phyloP scores from a whole-genome alignment of 2,888 invertebrate species.

The Tinea trinotella region DNA sequence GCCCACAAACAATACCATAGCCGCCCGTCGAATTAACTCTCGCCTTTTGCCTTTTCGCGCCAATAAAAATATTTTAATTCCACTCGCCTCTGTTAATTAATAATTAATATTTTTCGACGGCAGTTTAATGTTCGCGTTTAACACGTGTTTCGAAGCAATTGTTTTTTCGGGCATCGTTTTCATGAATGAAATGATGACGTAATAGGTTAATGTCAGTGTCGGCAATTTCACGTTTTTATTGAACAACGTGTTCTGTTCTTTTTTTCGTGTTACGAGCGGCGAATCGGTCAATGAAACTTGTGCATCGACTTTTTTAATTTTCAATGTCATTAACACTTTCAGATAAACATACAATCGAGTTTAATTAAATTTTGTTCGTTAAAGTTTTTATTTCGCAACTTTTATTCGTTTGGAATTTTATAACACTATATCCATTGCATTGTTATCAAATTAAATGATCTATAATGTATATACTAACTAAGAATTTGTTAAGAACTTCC shows the following conservation, averaged over 20 bases:
- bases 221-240: conserved; percentile 70
- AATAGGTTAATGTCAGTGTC: conserved; percentile 69
- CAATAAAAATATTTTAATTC: conserved; percentile 72
- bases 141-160: conserved; percentile 65
- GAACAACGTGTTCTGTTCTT: conserved; percentile 54
- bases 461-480: too few relatives aligned
- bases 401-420: not conserved
- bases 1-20: conserved; percentile 69
- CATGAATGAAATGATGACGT: conserved; percentile 71
- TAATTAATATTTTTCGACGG: conserved; percentile 70
- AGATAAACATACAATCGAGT: not conserved
- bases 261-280: conserved; percentile 49
- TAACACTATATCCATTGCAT: too few relatives aligned
- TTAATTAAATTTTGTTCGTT: not conserved
- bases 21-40: conserved; percentile 67
- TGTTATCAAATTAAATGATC: too few relatives aligned
- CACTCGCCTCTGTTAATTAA: conserved; percentile 60
- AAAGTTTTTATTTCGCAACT: not conserved
- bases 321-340: conserved; percentile 72
- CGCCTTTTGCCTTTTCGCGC: conserved; percentile 64
- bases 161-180: conserved; percentile 62
- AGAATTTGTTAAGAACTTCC: too few relatives aligned
- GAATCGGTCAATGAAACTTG: conserved; percentile 61
- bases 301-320: conserved; percentile 64
- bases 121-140: conserved; percentile 61